phyloP scores from a whole-genome alignment of 2,113 vertebrate genomes.

The Pipa parva region DNA sequence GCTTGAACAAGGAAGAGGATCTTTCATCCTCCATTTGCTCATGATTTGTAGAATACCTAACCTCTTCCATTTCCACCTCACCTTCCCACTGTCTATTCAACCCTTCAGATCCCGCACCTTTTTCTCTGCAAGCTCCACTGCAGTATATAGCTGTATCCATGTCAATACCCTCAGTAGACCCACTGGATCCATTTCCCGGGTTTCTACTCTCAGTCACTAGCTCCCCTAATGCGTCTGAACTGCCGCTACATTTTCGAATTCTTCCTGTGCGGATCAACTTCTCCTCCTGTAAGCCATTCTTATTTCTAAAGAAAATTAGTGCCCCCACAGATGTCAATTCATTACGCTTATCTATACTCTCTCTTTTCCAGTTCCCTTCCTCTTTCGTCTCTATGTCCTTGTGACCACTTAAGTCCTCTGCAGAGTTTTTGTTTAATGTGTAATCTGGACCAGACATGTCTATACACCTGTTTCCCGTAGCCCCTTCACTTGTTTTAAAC shows the following conservation, averaged over 20 bases:
- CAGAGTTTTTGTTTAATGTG: background rate
- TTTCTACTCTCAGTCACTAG: slow-evolving; percentile 3
- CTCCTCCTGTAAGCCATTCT: background rate
- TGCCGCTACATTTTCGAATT: background rate
- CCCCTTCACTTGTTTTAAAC: background rate
- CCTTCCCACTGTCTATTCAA: background rate
- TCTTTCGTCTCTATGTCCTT: background rate
- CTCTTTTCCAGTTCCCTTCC: background rate
- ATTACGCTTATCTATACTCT: background rate
- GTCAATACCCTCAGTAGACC: slow-evolving; percentile 1
- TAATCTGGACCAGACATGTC: background rate
- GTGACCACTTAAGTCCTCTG: background rate
- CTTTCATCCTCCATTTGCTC: background rate
- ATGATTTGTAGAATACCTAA: background rate
- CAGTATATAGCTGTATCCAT: background rate
- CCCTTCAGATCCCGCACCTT: background rate
- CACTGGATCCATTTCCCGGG: slow-evolving; percentile 27
- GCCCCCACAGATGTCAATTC: background rate
- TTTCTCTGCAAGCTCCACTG: background rate
- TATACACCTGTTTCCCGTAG: background rate
- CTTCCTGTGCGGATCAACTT: background rate
- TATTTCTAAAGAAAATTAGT: background rate
- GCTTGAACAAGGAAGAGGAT: background rate
- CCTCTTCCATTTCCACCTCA: slow-evolving; percentile 21
- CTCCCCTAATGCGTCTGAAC: background rate